Evolutionary conservation across 2,797 vertebrate species (phyloP).

Genomic region (Capromys pilorides): DNA sequence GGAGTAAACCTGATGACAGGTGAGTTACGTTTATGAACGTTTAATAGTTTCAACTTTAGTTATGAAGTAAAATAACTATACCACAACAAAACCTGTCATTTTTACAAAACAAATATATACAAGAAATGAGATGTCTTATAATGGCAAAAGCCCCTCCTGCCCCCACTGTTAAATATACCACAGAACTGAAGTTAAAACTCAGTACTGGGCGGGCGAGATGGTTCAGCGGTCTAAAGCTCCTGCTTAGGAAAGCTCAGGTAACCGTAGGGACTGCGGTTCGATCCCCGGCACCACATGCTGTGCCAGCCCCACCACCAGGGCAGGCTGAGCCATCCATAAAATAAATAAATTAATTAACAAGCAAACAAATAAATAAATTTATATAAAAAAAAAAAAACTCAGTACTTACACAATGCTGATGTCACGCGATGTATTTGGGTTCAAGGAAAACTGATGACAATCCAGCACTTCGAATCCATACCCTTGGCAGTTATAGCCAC

Average conservation of each 20-base stretch:
- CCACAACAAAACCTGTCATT: neutral
- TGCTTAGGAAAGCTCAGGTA: too few species aligned
- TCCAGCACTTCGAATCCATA: constrained; percentile 98
- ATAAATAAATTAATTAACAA: too few species aligned
- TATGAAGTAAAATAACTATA: neutral
- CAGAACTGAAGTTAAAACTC: constrained; percentile 44
- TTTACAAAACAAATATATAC: neutral
- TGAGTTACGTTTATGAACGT: neutral
- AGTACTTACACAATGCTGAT: constrained; percentile 95
- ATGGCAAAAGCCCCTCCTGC: neutral
- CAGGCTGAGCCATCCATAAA: too few species aligned
- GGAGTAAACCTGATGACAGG: too few species aligned
- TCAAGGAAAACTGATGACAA: constrained; percentile 92
- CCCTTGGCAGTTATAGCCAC: constrained; percentile 96
- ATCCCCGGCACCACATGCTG: too few species aligned
- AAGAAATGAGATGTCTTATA: neutral
- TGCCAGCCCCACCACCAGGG: too few species aligned
- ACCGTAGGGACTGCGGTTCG: too few species aligned
- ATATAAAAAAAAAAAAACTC: too few species aligned
- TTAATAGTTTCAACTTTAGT: neutral
- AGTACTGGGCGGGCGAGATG: too few species aligned
- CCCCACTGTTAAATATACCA: neutral
- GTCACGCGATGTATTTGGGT: constrained; percentile 94
- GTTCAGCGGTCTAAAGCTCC: too few species aligned
- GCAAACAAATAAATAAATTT: too few species aligned